A percentile compares a stretch with the other conserved stretches of the same genome.
Evolutionary conservation across 2,113 vertebrate genomes (phyloP).

Genomic region (Oncorhynchus masou): DNA sequence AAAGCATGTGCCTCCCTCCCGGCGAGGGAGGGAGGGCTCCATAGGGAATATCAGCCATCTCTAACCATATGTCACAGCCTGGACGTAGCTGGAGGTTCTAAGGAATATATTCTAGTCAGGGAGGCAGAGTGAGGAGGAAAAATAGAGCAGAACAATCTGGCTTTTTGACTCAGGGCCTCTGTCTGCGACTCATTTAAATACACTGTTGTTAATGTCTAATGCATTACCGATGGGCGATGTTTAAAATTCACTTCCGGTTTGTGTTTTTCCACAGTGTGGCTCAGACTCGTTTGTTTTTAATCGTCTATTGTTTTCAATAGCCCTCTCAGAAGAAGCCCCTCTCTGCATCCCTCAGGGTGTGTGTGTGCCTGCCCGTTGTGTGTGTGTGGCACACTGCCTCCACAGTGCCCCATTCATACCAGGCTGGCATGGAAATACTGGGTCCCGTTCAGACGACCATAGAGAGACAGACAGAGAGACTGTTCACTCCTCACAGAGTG

Average conservation of each 20-base stretch:
- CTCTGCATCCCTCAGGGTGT: slow-evolving; percentile 2
- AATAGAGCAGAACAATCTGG: neutral
- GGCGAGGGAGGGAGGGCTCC: slow-evolving; percentile 21
- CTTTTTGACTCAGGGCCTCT: slow-evolving; percentile 25
- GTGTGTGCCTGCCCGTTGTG: slow-evolving; percentile 5
- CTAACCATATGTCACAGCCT: slow-evolving; percentile 43
- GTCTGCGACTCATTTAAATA: neutral
- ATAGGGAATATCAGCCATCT: slow-evolving; percentile 46
- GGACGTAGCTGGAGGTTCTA: slow-evolving; percentile 24
- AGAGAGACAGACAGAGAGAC: slow-evolving; percentile 55
- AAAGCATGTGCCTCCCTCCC: slow-evolving; percentile 41
- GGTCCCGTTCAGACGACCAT: slow-evolving; percentile 37
- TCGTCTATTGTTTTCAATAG: slow-evolving; percentile 32
- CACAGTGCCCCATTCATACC: slow-evolving; percentile 70
- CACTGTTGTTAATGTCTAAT: no score
- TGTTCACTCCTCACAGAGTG: slow-evolving; percentile 61
- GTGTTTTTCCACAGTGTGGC: neutral
- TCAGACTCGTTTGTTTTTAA: neutral
- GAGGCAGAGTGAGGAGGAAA: slow-evolving; percentile 23
- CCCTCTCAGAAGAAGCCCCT: slow-evolving; percentile 47
- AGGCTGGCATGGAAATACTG: slow-evolving; percentile 65
- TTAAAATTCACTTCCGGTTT: no score
- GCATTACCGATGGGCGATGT: no score
- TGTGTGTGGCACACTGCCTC: neutral
- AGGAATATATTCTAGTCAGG: no score